These are phyloP conservation scores for Columba guinea DNA, from an alignment of 2,797 vertebrate species.

Conservation along the genomic window DNA sequence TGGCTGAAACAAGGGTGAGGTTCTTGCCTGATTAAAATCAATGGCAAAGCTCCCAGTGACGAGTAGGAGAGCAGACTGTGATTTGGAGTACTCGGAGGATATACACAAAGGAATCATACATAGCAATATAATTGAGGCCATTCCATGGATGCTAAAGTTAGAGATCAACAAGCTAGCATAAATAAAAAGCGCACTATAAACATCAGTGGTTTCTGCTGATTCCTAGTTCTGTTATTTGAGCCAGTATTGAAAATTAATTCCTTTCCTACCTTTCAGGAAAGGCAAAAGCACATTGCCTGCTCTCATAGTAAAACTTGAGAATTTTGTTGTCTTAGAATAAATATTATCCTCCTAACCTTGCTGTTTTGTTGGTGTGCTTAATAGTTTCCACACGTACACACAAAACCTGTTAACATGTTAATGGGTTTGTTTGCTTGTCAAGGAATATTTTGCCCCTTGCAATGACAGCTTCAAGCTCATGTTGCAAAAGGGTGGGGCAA, in stretches of 20 bases:
- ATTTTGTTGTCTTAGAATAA: not conserved
- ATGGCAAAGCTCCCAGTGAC: constrained; percentile 20
- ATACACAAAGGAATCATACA: constrained; percentile 20
- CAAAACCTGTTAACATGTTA: constrained; percentile 47
- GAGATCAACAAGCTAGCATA: constrained; percentile 1
- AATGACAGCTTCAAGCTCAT: constrained; percentile 48
- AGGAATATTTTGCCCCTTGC: constrained; percentile 35
- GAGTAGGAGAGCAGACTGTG: constrained; percentile 30
- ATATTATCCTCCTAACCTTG: not conserved
- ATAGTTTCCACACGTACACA: not conserved
- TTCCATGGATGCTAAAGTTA: constrained; percentile 18
- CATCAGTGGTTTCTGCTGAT: not conserved
- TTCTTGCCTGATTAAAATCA: constrained; percentile 39
- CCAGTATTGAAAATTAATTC: constrained; percentile 3
- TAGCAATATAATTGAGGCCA: not conserved
- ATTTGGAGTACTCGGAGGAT: constrained; percentile 22
- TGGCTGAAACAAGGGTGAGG: constrained; percentile 45
- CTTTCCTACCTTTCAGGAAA: not conserved
- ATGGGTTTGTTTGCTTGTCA: constrained; percentile 61
- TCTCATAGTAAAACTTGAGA: not conserved
- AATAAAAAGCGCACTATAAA: not conserved
- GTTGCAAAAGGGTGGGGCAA: constrained; percentile 46
- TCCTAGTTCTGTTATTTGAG: constrained; percentile 1
- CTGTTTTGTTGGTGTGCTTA: not conserved
- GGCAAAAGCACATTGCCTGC: not conserved